Percentiles rank a stretch among this genome's conserved stretches.
Conservation (phyloP, 1,140 invertebrate species). For the Agrypnia vestita region DNA sequence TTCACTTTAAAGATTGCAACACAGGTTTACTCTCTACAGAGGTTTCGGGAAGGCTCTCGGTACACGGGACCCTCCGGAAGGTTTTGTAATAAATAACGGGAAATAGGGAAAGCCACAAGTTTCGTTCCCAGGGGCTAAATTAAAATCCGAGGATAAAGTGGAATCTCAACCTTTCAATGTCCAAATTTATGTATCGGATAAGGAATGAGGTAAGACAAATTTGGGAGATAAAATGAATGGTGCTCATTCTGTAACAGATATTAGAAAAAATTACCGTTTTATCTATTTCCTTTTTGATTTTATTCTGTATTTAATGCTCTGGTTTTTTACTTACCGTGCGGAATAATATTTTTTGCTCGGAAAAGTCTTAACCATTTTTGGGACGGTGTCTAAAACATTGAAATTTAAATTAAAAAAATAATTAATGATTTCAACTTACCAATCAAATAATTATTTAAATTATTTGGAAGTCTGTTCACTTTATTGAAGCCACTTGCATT, state of each 20-base stretch:
- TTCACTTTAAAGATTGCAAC: constrained; percentile 55
- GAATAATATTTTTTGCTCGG: too few species aligned
- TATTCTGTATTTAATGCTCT: too few species aligned
- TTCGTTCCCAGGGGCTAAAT: constrained; percentile 37
- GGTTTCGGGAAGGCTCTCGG: constrained; percentile 19
- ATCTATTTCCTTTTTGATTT: too few species aligned
- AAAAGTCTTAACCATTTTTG: too few species aligned
- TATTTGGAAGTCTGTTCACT: too few species aligned
- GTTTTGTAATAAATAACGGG: constrained; percentile 47
- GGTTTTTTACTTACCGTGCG: too few species aligned
- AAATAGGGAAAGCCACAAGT: constrained; percentile 47
- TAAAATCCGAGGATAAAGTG: constrained; percentile 42
- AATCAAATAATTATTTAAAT: too few species aligned
- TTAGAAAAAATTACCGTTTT: not conserved
- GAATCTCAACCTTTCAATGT: constrained; percentile 24
- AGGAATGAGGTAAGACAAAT: constrained; percentile 35
- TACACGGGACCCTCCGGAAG: constrained; percentile 22
- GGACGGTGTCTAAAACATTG: too few species aligned
- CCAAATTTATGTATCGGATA: constrained; percentile 33
- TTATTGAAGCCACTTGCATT: too few species aligned
- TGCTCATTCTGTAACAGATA: not conserved
- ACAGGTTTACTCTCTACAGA: constrained; percentile 23
- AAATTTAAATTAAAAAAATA: too few species aligned
- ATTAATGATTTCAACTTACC: too few species aligned
- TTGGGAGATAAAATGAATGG: constrained; percentile 25